Evolutionary conservation across 1,140 invertebrate genomes (phyloP), one percentile per base, ranked within the genome.

Genomic region (Babylonia areolata): DNA sequence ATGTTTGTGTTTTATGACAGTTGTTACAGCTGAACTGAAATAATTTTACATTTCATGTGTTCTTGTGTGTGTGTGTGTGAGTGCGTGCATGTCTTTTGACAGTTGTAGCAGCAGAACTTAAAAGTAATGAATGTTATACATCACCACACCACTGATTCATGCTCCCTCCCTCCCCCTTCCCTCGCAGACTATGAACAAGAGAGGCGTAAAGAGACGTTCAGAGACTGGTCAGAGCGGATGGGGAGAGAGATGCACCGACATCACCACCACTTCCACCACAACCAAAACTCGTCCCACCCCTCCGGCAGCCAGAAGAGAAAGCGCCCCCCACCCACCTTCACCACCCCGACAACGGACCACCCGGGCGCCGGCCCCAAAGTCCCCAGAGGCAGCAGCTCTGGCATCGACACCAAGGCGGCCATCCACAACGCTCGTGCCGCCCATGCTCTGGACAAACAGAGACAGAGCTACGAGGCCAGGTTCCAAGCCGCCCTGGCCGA

Each of bases 201-300:
- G 77, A 69, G 46, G 28, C 35, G 87, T 17, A n/a, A 79, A 51
- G 91, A 91, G 83, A 85, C 81, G 2, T 89, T 89, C 88, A 87
- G 87, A 77, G 88, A 91, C 46, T 91, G 91, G 91, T 87, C 90
- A 3, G 83, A 90, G 17, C 90, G 89, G 80, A 87, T 91, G 73
- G 58, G 85, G 2, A 39, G 69, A n/a, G 87, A 91, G 75, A 88
- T 77, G 75, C 75, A 40, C 75, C 23, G 37, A 31, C 35, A 40
- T 37, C 35, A 77, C 11, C 35, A 40, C 37, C 75, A 77, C 3
- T 73, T 11, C 0, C 20, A 35, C 71, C 46, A 17, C n/a, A n/a
- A n/a, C n/a, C n/a, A n/a, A n/a, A n/a, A 5, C 33, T 33, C 85
- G 79, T 42, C 87, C 28, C 51, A 75, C 33, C 35, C 42, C 33